Evolutionary conservation across 1,140 invertebrate genomes (phyloP).

Genomic region (Formica selysi): DNA sequence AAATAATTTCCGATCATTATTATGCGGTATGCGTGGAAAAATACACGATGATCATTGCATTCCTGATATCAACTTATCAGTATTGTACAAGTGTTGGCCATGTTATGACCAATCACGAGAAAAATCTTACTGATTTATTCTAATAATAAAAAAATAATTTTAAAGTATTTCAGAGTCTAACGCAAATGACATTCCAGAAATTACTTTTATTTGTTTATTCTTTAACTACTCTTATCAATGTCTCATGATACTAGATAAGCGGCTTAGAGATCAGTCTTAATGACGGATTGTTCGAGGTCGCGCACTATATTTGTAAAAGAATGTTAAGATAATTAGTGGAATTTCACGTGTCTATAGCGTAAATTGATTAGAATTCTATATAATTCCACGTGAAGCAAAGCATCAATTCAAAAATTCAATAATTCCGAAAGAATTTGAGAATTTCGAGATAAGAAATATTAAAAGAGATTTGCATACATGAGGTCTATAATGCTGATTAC

Average conservation of each 20-base stretch:
- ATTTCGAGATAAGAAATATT: not conserved
- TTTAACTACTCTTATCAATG: conserved; percentile 50
- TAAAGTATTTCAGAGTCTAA: not conserved
- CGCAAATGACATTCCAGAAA: not conserved
- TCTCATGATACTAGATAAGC: conserved; percentile 42
- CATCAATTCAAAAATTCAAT: not conserved
- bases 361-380: not conserved
- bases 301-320: conserved; percentile 7
- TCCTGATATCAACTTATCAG: not conserved
- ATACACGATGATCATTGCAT: not conserved
- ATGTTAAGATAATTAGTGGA: not conserved
- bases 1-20: not conserved
- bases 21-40: not conserved
- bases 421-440: not conserved
- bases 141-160: not conserved
- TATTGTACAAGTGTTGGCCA: not conserved
- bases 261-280: conserved; percentile 51
- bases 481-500: too few relatives aligned
- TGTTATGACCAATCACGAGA: not conserved
- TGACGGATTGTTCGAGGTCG: conserved; percentile 51
- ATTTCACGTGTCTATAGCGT: not conserved
- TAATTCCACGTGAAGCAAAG: not conserved
- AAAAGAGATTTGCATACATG: too few relatives aligned
- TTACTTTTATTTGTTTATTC: conserved; percentile 20
- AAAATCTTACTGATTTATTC: not conserved